Conservation (phyloP, 64 coral and sea anemone genomes). For the Actinia equina region DNA sequence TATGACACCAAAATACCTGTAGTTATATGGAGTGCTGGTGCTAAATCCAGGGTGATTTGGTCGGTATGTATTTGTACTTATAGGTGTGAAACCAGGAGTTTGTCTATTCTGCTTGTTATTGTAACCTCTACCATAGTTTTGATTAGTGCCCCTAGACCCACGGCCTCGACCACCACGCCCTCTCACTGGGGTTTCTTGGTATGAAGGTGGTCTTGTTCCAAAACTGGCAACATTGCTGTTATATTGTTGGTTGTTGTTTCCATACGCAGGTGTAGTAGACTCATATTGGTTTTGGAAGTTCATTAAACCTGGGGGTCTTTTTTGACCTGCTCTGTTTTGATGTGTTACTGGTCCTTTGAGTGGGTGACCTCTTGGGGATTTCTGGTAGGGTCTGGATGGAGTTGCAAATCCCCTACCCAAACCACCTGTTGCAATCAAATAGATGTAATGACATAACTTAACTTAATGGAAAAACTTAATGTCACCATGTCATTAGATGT, state of each 20-base stretch:
- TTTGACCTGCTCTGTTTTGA: neutral
- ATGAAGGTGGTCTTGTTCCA: neutral
- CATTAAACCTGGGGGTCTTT: neutral
- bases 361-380: conserved; percentile 5
- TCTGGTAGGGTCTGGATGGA: no score
- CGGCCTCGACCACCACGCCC: conserved; percentile 14
- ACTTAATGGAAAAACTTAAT: no score
- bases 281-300: neutral
- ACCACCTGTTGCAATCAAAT: neutral
- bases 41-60: neutral
- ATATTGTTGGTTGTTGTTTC: neutral
- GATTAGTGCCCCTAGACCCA: neutral
- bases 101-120: conserved; percentile 8
- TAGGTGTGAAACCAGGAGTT: neutral
- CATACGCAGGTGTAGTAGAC: neutral
- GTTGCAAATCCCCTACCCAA: neutral
- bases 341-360: neutral
- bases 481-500: no score
- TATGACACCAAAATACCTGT: neutral
- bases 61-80: neutral
- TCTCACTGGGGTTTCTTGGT: neutral
- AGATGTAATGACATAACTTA: neutral
- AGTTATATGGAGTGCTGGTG: neutral
- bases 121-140: conserved; percentile 30
- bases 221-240: neutral